Percentiles rank a stretch among this genome's conserved stretches.
Conservation (phyloP, 2,888 invertebrate genomes). For the Eubasilissa splendida region DNA sequence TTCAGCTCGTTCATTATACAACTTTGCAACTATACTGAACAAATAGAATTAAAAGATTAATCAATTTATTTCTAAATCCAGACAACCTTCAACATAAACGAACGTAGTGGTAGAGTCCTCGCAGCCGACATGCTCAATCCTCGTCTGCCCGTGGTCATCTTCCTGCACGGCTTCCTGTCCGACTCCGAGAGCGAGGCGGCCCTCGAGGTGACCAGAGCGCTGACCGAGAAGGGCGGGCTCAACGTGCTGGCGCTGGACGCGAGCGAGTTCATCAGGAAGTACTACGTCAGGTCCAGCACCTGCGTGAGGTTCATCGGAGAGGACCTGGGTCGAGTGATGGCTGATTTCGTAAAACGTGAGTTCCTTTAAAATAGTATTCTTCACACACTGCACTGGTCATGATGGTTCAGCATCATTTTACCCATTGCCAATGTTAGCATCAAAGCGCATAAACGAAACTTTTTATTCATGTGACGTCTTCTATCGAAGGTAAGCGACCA, state of each 20-base stretch:
- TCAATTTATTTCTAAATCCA: background rate
- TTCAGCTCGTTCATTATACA: too few relatives aligned
- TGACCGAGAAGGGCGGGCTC: conserved; percentile 58
- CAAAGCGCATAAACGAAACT: too few relatives aligned
- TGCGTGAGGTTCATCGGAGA: conserved; percentile 67
- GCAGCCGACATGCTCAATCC: conserved; percentile 29
- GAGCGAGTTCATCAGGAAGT: conserved; percentile 64
- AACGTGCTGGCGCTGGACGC: conserved; percentile 67
- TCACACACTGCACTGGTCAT: background rate
- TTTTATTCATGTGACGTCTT: too few relatives aligned
- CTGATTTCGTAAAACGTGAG: background rate
- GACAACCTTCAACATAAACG: background rate
- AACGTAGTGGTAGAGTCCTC: background rate
- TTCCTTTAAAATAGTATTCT: too few relatives aligned
- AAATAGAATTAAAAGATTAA: too few relatives aligned
- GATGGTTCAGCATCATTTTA: background rate
- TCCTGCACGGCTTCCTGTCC: conserved; percentile 66
- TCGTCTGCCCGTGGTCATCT: conserved; percentile 62
- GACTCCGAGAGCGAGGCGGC: conserved; percentile 45
- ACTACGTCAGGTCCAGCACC: conserved; percentile 66
- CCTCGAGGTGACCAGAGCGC: conserved; percentile 60
- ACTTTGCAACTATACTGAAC: too few relatives aligned
- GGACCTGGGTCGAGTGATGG: conserved; percentile 60
- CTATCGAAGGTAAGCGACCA: too few relatives aligned
- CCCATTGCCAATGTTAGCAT: too few relatives aligned